phyloP scores from a whole-genome alignment of 2,797 vertebrate species.

The Sebastes flavidus region DNA sequence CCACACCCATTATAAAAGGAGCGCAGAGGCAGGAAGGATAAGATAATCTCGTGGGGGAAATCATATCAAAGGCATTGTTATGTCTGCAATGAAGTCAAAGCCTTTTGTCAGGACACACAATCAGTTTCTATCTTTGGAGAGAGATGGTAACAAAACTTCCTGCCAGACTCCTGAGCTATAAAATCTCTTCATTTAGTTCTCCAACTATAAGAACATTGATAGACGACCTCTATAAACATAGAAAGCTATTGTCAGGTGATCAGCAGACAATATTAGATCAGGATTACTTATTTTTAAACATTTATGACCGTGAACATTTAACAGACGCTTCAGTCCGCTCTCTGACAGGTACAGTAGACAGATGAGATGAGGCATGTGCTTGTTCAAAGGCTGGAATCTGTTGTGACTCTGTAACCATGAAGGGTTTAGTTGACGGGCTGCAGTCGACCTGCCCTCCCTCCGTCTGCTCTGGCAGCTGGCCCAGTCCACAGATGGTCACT shows the following conservation, averaged over 20 bases:
- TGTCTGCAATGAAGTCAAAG: constrained; percentile 18
- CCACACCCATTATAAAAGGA: background rate
- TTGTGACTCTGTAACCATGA: constrained; percentile 40
- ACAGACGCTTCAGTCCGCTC: background rate
- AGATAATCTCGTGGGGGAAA: constrained; percentile 39
- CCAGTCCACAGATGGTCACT: constrained; percentile 50
- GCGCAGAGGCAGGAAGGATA: constrained; percentile 24
- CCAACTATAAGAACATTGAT: background rate
- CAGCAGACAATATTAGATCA: background rate
- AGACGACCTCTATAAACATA: background rate
- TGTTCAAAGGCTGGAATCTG: constrained; percentile 59
- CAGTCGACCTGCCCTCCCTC: constrained; percentile 1
- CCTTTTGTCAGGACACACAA: constrained; percentile 30
- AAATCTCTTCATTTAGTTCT: background rate
- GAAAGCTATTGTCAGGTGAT: constrained; percentile 1
- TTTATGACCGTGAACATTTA: background rate
- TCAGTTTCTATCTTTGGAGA: constrained; percentile 11
- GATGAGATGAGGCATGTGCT: constrained; percentile 32
- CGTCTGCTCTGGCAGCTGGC: constrained; percentile 40
- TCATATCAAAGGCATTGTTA: constrained; percentile 48
- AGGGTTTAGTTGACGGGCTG: constrained; percentile 25
- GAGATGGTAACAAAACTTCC: constrained; percentile 35
- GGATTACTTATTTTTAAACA: background rate
- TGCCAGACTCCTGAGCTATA: background rate
- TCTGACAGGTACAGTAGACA: constrained; percentile 39